phyloP scores from a whole-genome alignment of 2,888 invertebrate genomes.

The Lithophane socia region DNA sequence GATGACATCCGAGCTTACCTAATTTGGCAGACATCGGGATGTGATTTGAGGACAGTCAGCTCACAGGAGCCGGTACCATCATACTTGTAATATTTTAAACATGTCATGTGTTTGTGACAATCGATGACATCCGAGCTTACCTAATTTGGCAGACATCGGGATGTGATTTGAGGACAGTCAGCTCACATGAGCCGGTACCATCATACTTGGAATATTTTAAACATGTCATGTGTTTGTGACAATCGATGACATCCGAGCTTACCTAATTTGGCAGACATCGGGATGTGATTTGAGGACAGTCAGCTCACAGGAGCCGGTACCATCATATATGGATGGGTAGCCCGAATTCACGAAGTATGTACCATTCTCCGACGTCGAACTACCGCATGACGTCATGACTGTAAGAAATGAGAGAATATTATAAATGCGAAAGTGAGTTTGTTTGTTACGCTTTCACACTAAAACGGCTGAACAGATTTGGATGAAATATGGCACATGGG shows the following conservation, averaged over 20 bases:
- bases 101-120: too few relatives aligned
- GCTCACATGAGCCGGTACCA: conserved; percentile 95
- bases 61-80: conserved; percentile 96
- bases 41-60: conserved; percentile 94
- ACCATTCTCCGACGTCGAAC: conserved; percentile 94
- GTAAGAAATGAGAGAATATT: conserved; percentile 46
- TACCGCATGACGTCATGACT: conserved; percentile 96
- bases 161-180: conserved; percentile 94
- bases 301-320: conserved; percentile 95
- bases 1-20: conserved; percentile 91
- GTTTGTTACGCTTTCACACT: too few relatives aligned
- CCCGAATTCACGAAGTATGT: conserved; percentile 96
- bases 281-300: conserved; percentile 94
- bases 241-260: too few relatives aligned
- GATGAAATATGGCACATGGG: too few relatives aligned
- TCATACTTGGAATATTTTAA: too few relatives aligned
- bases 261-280: conserved; percentile 96
- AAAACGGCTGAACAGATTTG: too few relatives aligned
- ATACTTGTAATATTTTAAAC: too few relatives aligned
- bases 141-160: conserved; percentile 96
- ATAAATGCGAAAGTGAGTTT: too few relatives aligned
- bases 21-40: conserved; percentile 95
- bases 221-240: too few relatives aligned
- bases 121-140: too few relatives aligned
- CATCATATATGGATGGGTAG: conserved; percentile 93